Base-by-base conservation (phyloP, 2,888 invertebrate genomes). In the Limulus polyphemus region DNA sequence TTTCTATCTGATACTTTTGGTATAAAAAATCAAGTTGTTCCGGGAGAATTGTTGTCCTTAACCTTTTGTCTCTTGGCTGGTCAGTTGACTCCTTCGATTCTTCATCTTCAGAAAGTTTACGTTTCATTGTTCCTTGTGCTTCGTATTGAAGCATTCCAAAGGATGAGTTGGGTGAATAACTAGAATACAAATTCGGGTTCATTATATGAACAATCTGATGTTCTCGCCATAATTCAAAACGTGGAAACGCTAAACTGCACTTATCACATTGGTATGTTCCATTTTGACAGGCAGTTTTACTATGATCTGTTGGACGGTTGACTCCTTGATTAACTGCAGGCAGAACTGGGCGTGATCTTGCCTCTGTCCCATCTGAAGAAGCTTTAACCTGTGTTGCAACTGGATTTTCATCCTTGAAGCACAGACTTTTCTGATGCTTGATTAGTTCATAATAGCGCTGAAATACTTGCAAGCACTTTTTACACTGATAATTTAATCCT, bases 381-480 rank as follows among this genome's bases (percentile, higher is more conserved):
- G 69, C 67, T 64, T 65, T 69, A 59, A 78, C 91, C 59, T 70
- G 69, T 32, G 67, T 64, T 11, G 70, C 69, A 52, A 70, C 58
- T 16, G 69, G 71, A 76, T 93, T 92, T 78, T 94, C 93, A 78
- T 93, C 93, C 77, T 93, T 93, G 77, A 93, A 97, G 79, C 98
- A 99, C 75, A 94, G 92, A 62, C 93, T 94, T 77, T 98, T 97
- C 75, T 99, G 98, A 80, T 99, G 99, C 68, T 98, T 84, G 72
- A 99, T 98, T 60, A 99, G 81, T 79, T 99, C 99, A 77, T 98
- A 98, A 77, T 99, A 98, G 68, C 98, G 82, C 78, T 98, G 98
- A 79, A 99, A 99, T 60, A 97, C 97, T 69, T 97, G 80, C 73
- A 91, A 84, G 79, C 99, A 99, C 79, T 97, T 94, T 78, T 98